Conservation (phyloP, 2,888 invertebrate genomes). For the Oxyteleia sp. region DNA sequence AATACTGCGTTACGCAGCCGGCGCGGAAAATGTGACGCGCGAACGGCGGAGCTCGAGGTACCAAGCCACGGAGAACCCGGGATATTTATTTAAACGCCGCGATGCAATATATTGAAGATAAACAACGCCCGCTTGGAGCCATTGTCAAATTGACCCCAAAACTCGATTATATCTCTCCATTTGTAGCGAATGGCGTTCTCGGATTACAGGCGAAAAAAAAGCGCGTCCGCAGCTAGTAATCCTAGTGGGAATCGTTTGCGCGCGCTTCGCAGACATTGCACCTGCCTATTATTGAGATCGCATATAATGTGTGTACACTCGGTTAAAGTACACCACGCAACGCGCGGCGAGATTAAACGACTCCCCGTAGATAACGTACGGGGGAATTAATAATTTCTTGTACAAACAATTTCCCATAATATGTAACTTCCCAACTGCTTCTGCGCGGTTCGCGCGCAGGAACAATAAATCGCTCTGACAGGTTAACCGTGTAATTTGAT, state of each 20-base stretch:
- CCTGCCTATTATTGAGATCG: conserved; percentile 68
- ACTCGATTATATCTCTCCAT: conserved; percentile 57
- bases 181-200: conserved; percentile 35
- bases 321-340: conserved; percentile 21
- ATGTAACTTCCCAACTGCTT: conserved; percentile 6
- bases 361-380: conserved; percentile 42
- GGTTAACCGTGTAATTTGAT: no score
- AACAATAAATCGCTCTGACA: conserved; percentile 13
- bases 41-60: background rate
- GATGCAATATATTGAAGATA: conserved; percentile 47
- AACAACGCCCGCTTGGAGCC: conserved; percentile 49
- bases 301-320: conserved; percentile 39
- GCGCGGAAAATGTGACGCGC: conserved; percentile 41
- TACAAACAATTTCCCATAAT: conserved; percentile 39
- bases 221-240: conserved; percentile 46
- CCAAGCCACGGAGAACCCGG: conserved; percentile 14
- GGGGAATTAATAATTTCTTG: conserved; percentile 69
- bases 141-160: conserved; percentile 65
- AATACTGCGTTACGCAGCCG: conserved; percentile 25
- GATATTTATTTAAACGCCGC: conserved; percentile 43
- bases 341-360: conserved; percentile 60
- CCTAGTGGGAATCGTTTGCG: conserved; percentile 57
- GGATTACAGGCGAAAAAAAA: conserved; percentile 56
- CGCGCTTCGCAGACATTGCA: conserved; percentile 53
- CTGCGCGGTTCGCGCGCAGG: background rate